Conservation (phyloP, 2,888 invertebrate species). For the Ommatoiulus sabulosus region DNA sequence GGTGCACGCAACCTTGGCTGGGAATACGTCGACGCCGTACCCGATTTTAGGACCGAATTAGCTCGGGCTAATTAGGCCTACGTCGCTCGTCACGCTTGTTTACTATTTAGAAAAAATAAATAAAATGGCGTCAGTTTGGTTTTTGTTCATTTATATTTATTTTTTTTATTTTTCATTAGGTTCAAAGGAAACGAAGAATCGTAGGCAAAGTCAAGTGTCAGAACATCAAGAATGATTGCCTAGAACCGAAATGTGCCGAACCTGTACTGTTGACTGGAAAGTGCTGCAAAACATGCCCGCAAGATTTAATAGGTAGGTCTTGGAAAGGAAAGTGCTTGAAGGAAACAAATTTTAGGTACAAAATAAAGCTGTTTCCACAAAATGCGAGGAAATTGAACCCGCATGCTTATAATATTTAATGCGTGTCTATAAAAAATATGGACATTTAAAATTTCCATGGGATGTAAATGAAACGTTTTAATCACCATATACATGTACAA, state of each 20-base stretch:
- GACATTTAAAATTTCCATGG: too few species aligned
- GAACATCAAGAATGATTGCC: constrained; percentile 93
- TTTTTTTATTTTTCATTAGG: constrained; percentile 70
- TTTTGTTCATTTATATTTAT: not conserved
- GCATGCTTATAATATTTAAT: too few species aligned
- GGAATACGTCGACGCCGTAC: not conserved
- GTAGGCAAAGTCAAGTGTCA: constrained; percentile 90
- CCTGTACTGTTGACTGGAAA: constrained; percentile 85
- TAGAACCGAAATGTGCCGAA: constrained; percentile 86
- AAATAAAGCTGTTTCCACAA: too few species aligned
- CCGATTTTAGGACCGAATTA: not conserved
- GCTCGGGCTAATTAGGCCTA: not conserved
- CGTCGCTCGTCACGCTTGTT: not conserved
- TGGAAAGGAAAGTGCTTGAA: too few species aligned
- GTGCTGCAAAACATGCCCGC: constrained; percentile 93
- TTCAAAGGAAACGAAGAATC: constrained; percentile 87
- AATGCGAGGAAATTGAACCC: not conserved
- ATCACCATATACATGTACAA: too few species aligned
- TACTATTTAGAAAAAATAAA: not conserved
- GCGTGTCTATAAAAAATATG: too few species aligned
- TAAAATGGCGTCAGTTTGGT: not conserved
- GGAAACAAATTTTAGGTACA: too few species aligned
- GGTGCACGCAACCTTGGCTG: not conserved
- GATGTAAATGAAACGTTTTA: too few species aligned
- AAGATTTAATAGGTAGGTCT: constrained; percentile 69